Evolutionary conservation across 2,113 vertebrate species (phyloP).

Genomic region (Aspiorhynchus laticeps): DNA sequence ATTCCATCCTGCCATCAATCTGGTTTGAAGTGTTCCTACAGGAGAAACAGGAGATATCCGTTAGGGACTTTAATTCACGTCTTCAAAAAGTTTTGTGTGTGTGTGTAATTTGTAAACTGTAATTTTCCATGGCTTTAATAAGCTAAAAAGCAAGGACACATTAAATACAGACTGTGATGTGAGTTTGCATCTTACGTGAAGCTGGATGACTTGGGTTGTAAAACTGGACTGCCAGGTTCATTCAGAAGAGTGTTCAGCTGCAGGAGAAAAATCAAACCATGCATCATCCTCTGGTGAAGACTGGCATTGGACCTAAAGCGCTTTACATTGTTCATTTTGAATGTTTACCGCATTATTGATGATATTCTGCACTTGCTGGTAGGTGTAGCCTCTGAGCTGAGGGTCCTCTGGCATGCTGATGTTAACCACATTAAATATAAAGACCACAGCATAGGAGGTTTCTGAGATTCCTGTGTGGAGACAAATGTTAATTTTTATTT

Average conservation of each 20-base stretch:
- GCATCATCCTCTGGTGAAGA: neutral
- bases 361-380: neutral
- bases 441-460: neutral
- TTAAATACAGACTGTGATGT: neutral
- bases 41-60: too few species aligned
- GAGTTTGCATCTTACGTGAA: constrained; percentile 10
- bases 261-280: neutral
- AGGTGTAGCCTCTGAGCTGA: neutral
- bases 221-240: neutral
- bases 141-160: too few species aligned
- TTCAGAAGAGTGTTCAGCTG: constrained; percentile 42
- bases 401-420: neutral
- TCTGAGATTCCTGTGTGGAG: constrained; percentile 8
- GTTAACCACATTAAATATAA: neutral
- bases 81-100: too few species aligned
- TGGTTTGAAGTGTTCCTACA: too few species aligned
- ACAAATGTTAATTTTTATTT: neutral
- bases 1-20: too few species aligned
- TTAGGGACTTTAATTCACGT: too few species aligned
- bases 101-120: too few species aligned
- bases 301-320: neutral
- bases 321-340: accelerated
- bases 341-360: constrained; percentile 24
- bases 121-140: too few species aligned
- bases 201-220: neutral